A percentile compares a stretch with the other conserved stretches of the same genome.
These are phyloP conservation scores for Steinernema khuongi DNA, from an alignment of 1,140 invertebrate species.

Conservation along the genomic window DNA sequence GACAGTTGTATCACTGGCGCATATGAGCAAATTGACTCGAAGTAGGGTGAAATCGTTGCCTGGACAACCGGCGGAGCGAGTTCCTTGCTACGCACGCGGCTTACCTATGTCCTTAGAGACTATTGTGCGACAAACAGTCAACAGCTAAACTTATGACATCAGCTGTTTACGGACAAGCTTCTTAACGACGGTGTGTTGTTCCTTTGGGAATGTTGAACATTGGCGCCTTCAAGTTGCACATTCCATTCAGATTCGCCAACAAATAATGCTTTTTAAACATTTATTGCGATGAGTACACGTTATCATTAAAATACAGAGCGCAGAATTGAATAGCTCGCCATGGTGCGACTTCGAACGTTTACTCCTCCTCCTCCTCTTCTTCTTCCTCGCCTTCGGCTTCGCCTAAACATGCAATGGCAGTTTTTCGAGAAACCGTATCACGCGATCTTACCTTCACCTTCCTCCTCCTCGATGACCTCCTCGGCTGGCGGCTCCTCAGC, in stretches of 20 bases:
- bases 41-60: background rate
- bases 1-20: background rate
- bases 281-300: slow-evolving; percentile 7
- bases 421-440: background rate
- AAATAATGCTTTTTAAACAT: background rate
- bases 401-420: background rate
- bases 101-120: background rate
- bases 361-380: slow-evolving; percentile 37
- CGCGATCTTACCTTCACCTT: slow-evolving; percentile 19
- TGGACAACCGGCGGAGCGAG: slow-evolving; percentile 4
- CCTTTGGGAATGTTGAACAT: too few relatives aligned
- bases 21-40: background rate
- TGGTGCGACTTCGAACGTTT: background rate
- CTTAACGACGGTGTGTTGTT: background rate
- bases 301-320: background rate
- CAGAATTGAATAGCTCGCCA: background rate
- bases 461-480: slow-evolving; percentile 29
- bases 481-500: slow-evolving; percentile 21
- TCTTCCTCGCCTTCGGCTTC: too few relatives aligned
- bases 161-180: background rate
- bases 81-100: background rate
- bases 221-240: too few relatives aligned
- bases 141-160: background rate
- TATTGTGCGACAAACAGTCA: background rate
- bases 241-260: background rate